phyloP scores from a whole-genome alignment of 2,888 invertebrate species.

The Ecliptopera silaceata region DNA sequence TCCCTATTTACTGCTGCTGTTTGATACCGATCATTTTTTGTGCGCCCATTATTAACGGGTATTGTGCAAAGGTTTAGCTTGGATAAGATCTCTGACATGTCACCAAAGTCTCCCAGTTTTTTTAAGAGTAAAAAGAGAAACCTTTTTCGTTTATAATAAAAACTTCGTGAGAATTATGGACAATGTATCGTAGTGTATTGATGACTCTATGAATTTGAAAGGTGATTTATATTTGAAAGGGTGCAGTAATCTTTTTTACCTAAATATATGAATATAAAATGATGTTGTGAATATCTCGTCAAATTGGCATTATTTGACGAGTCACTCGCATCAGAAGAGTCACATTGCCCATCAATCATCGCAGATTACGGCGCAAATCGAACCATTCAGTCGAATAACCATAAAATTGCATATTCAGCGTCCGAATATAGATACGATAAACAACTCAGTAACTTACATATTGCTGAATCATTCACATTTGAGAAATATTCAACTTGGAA shows the following conservation, averaged over 20 bases:
- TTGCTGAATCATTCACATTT: slow-evolving; percentile 59
- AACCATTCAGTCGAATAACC: slow-evolving; percentile 62
- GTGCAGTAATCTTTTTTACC: neutral
- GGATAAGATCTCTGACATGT: slow-evolving; percentile 81
- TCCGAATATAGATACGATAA: slow-evolving; percentile 58
- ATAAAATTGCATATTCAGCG: slow-evolving; percentile 70
- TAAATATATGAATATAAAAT: neutral
- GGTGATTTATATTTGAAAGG: neutral
- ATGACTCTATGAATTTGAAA: slow-evolving; percentile 31
- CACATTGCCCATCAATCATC: slow-evolving; percentile 64
- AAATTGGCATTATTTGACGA: slow-evolving; percentile 56
- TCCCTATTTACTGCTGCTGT: slow-evolving; percentile 73
- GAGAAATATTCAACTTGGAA: slow-evolving; percentile 48
- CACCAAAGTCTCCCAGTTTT: slow-evolving; percentile 71
- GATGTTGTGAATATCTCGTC: slow-evolving; percentile 39
- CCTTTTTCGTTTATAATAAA: slow-evolving; percentile 67
- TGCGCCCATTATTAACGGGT: slow-evolving; percentile 71
- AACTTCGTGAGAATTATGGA: slow-evolving; percentile 57
- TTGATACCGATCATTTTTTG: slow-evolving; percentile 81
- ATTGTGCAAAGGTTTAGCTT: slow-evolving; percentile 78
- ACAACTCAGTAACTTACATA: slow-evolving; percentile 61
- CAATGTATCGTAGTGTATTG: slow-evolving; percentile 12
- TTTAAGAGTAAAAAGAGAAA: slow-evolving; percentile 67
- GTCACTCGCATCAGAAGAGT: slow-evolving; percentile 60
- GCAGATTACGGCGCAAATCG: slow-evolving; percentile 66